phyloP scores from a whole-genome alignment of 2,888 invertebrate genomes.

The Nemurella pictetii region DNA sequence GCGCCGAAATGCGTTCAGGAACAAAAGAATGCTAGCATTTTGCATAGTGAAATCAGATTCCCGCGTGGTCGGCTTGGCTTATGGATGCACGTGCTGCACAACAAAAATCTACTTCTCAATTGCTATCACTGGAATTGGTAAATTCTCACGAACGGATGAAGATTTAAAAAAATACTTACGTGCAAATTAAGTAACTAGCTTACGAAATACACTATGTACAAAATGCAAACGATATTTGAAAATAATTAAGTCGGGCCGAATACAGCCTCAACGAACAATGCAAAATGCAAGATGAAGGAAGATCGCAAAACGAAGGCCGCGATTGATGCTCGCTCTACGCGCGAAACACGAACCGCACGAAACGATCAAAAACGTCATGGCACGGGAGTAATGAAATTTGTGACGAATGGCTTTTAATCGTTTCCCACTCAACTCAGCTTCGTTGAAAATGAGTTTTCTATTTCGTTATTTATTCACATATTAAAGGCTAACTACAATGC shows the following conservation, averaged over 20 bases:
- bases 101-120: neutral
- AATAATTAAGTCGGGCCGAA: neutral
- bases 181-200: neutral
- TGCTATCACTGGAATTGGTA: neutral
- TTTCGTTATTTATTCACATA: no score
- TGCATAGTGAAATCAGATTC: neutral
- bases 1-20: neutral
- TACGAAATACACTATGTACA: neutral
- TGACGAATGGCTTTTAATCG: no score
- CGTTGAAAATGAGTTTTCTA: no score
- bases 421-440: no score
- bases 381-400: no score
- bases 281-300: conserved; percentile 5
- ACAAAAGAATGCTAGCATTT: neutral
- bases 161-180: neutral
- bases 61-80: neutral
- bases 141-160: neutral
- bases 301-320: neutral
- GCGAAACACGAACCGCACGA: conserved; percentile 25
- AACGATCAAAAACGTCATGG: conserved; percentile 19
- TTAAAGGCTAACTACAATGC: no score
- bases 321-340: conserved; percentile 20
- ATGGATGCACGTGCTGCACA: neutral
- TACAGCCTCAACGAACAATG: neutral
- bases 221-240: neutral